Evolutionary conservation across 2,113 vertebrate genomes (phyloP), one percentile per base, ranked within the genome.

Genomic region (Accipiter virgatus): DNA sequence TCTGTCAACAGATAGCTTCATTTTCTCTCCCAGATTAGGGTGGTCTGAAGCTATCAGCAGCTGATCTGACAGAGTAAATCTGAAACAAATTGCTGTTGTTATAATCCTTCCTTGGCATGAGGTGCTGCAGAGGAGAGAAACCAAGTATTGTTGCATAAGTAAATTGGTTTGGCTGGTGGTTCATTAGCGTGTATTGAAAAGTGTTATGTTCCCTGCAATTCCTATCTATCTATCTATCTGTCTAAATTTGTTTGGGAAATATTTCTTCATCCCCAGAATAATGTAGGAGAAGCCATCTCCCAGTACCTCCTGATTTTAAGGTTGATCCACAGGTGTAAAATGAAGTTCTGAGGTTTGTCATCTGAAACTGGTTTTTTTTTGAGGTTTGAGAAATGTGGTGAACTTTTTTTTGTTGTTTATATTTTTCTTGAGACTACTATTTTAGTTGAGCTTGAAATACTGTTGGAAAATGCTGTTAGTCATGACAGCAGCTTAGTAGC

Each of bases 11-110:
- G 52, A 95, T 36, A 93, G 89, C 93, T 97, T 95, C 53, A 91
- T 98, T 98, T 98, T 96, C 95, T 91, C 65, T 84, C 68, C 59
- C 63, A 97, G 92, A 96, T 98, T 97, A 97, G 95, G 97, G 98
- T 98, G 97, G 96, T 96, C 97, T 97, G 95, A 96, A 98, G 85
- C 91, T 95, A 96, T 97, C 96, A 98, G 65, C 81, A 97, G 36
- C 70, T 97, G 94, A 98, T 97, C 94, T 97, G 97, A 97, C 93
- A 97, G 88, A 98, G 95, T 98, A 98, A 98, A 98, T 97, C 98
- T 98, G 95, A 98, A 98, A 98, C 97, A 98, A 98, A 98, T 98
- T 98, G 96, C 96, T 95, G 66, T 93, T 96, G 80, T 47, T 86
- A 92, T 98, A 98, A 98, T 98, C 97, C 90, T 81, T 95, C 66